Evolutionary conservation across 1,140 invertebrate species (phyloP).

Genomic region (Globodera rostochiensis): DNA sequence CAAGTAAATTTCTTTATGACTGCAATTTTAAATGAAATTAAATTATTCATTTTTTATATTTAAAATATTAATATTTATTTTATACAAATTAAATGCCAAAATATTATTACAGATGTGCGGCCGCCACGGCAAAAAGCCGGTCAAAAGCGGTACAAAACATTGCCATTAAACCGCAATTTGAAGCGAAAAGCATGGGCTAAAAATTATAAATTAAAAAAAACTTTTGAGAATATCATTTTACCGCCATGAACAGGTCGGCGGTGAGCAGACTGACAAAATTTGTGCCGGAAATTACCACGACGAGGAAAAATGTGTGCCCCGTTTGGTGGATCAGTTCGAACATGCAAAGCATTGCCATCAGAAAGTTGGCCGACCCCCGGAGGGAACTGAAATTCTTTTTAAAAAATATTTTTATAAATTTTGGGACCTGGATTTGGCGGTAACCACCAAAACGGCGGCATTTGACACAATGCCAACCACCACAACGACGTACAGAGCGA

Average conservation of each 20-base stretch:
- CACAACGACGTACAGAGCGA: neutral
- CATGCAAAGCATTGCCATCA: slow-evolving; percentile 26
- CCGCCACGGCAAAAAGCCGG: slow-evolving; percentile 21
- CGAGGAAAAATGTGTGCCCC: slow-evolving; percentile 17
- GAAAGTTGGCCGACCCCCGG: slow-evolving; percentile 22
- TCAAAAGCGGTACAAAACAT: slow-evolving; percentile 10
- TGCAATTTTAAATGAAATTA: neutral
- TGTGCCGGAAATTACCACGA: neutral
- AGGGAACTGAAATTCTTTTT: slow-evolving; percentile 3
- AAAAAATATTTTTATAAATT: neutral
- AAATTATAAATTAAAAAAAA: neutral
- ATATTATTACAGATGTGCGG: neutral
- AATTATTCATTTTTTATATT: neutral
- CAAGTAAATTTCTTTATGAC: slow-evolving; percentile 4
- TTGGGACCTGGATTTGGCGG: neutral
- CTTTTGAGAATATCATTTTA: neutral
- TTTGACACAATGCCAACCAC: slow-evolving; percentile 14
- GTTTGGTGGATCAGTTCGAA: slow-evolving; percentile 20
- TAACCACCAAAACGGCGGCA: neutral
- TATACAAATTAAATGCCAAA: neutral
- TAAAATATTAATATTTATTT: too few species aligned
- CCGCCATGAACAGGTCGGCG: neutral
- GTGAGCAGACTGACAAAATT: slow-evolving; percentile 7
- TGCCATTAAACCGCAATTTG: neutral
- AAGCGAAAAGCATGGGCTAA: neutral